A percentile compares a stretch with the other conserved stretches of the same genome.
Evolutionary conservation across 37 sponge, comb jelly and placozoan genomes (phyloP).

Genomic region (Theonella swinhoei): DNA sequence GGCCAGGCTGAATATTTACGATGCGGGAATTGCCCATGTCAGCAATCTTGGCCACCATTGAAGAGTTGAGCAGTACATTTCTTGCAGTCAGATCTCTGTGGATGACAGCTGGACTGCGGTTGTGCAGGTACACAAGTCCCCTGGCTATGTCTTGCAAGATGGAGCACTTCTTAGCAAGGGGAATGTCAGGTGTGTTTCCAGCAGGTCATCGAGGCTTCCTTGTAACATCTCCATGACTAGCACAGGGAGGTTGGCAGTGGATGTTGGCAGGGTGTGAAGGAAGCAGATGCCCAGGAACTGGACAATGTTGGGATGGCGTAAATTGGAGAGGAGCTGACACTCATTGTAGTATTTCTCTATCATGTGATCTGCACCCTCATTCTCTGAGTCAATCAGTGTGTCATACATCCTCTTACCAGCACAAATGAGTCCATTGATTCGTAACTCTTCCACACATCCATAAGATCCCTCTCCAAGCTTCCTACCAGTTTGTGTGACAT

Average conservation of each 20-base stretch:
- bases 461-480: background rate
- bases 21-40: slow-evolving; percentile 36
- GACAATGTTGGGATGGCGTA: slow-evolving; percentile 4
- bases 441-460: background rate
- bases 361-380: background rate
- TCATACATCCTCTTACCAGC: background rate
- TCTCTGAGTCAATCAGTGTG: background rate
- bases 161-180: slow-evolving; percentile 7
- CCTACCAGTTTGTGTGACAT: background rate
- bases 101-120: slow-evolving; percentile 23
- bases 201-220: background rate
- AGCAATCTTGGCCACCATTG: slow-evolving; percentile 20
- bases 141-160: slow-evolving; percentile 21
- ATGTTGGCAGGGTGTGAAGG: background rate
- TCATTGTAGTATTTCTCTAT: background rate
- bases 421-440: background rate
- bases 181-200: slow-evolving; percentile 4
- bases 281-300: slow-evolving; percentile 5
- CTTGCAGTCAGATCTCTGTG: slow-evolving; percentile 31
- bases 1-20: background rate
- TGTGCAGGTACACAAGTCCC: slow-evolving; percentile 31
- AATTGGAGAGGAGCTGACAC: slow-evolving; percentile 1
- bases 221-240: background rate
- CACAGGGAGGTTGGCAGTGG: background rate
- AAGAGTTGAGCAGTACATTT: slow-evolving; percentile 26